These are phyloP conservation scores for Cyphomyrus plagiostoma DNA, from an alignment of 2,113 vertebrate genomes.

Conservation along the genomic window DNA sequence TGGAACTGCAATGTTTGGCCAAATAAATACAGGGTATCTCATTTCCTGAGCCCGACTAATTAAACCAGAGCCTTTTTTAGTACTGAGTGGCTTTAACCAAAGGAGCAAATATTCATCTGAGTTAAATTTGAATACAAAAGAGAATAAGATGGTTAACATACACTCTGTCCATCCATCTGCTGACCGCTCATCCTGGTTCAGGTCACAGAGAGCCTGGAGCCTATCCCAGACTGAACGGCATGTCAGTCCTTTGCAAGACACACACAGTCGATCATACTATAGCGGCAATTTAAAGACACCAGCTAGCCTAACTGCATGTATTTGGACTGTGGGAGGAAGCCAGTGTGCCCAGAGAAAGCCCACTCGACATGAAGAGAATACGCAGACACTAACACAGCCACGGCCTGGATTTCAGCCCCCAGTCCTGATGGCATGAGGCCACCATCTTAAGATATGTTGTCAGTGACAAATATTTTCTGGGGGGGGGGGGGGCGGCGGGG, in stretches of 20 bases:
- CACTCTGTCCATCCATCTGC: not conserved
- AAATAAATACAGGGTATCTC: constrained; percentile 54
- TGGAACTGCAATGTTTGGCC: constrained; percentile 45
- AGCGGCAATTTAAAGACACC: not conserved
- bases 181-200: not conserved
- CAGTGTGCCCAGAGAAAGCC: not conserved
- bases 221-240: not conserved
- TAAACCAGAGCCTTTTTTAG: constrained; percentile 43
- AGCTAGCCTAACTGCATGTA: not conserved
- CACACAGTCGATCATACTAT: not conserved
- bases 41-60: constrained; percentile 53
- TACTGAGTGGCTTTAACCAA: constrained; percentile 36
- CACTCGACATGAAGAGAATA: not conserved
- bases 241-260: not conserved
- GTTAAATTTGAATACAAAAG: constrained; percentile 32
- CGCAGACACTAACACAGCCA: not conserved
- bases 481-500: too few species aligned
- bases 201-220: not conserved
- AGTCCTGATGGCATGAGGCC: not conserved
- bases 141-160: not conserved
- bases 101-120: constrained; percentile 36
- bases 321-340: not conserved
- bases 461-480: not conserved
- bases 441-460: not conserved
- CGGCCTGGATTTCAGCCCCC: not conserved